Evolutionary conservation across 2,888 invertebrate species (phyloP).

Genomic region (Agrochola circellaris): DNA sequence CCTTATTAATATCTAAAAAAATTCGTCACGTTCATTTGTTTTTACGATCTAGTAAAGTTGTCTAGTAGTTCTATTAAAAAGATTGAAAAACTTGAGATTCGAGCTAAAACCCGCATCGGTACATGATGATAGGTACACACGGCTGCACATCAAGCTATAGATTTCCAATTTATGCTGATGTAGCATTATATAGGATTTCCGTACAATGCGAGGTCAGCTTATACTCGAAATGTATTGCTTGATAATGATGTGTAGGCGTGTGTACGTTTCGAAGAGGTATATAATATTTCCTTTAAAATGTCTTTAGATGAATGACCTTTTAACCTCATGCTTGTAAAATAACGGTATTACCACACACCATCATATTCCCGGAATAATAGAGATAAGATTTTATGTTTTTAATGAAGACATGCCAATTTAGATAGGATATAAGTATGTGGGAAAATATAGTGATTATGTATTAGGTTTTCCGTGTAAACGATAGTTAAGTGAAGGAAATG

Average conservation of each 20-base stretch:
- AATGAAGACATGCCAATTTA: constrained; percentile 23
- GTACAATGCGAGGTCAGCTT: no score
- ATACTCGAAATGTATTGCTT: no score
- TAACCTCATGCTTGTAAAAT: background rate
- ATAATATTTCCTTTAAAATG: background rate
- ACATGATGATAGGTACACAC: no score
- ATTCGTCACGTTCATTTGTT: background rate
- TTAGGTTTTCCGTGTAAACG: constrained; percentile 45
- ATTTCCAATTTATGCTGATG: no score
- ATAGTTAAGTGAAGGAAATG: constrained; percentile 47
- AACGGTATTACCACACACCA: background rate
- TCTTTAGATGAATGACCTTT: no score
- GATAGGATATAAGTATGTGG: constrained; percentile 44
- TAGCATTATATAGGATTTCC: no score
- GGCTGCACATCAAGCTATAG: no score
- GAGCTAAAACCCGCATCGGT: background rate
- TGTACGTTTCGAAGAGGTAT: background rate
- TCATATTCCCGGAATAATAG: constrained; percentile 18
- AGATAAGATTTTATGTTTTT: constrained; percentile 34
- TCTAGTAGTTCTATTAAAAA: no score
- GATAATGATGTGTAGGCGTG: no score
- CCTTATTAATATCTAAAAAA: background rate
- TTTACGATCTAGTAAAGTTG: background rate
- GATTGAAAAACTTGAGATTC: background rate
- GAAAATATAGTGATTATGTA: constrained; percentile 51